Conservation (phyloP, 2,888 invertebrate genomes). For the Ganaspis brasiliensis region DNA sequence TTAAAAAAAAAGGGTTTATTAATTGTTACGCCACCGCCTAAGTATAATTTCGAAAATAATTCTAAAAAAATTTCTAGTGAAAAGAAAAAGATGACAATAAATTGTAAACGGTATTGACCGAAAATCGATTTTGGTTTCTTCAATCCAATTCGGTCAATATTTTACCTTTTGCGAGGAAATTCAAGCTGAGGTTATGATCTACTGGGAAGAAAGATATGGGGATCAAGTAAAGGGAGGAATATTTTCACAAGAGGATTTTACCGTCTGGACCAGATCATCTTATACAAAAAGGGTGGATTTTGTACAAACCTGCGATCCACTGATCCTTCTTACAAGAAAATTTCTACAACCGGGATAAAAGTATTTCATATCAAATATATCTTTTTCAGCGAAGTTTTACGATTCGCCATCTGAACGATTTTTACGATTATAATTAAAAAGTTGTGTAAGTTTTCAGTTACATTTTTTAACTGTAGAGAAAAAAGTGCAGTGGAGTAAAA, state of each 20-base stretch:
- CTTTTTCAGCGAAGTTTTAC: too few species aligned
- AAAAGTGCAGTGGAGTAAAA: conserved; percentile 36
- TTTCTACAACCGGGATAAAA: conserved; percentile 5
- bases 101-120: not conserved
- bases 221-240: conserved; percentile 10
- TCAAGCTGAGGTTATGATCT: not conserved
- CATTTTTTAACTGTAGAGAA: not conserved
- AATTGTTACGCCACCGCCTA: too few species aligned
- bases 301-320: conserved; percentile 19
- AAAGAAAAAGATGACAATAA: not conserved
- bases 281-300: conserved; percentile 5
- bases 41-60: too few species aligned
- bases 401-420: too few species aligned
- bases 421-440: too few species aligned
- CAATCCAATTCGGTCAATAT: too few species aligned
- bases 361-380: too few species aligned
- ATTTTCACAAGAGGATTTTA: conserved; percentile 1
- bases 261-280: not conserved
- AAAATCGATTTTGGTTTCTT: too few species aligned
- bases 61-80: too few species aligned
- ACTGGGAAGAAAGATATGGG: not conserved
- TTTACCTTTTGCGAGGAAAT: conserved; percentile 1
- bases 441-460: too few species aligned
- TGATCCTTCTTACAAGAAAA: conserved; percentile 27
- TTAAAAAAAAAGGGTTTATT: too few species aligned